Percentiles rank a stretch among this genome's conserved stretches.
Evolutionary conservation across 1,140 invertebrate genomes (phyloP).

Genomic region (Leptinotarsa texana): DNA sequence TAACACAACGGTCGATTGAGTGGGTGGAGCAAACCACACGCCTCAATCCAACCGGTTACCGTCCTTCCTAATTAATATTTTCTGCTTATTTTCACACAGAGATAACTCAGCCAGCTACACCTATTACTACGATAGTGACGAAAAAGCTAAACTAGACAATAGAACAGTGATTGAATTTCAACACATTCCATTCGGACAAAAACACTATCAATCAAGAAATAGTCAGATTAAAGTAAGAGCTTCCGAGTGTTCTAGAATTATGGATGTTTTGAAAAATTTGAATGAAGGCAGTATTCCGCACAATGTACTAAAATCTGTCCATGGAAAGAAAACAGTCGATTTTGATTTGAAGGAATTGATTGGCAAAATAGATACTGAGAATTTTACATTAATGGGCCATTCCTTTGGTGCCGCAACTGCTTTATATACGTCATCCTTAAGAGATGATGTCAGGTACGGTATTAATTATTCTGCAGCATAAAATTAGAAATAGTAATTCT

Average conservation of each 20-base stretch:
- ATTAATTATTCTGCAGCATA: neutral
- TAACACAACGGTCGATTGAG: no score
- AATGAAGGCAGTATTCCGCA: slow-evolving; percentile 60
- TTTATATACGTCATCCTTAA: slow-evolving; percentile 60
- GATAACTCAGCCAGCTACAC: slow-evolving; percentile 63
- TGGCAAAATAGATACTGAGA: slow-evolving; percentile 61
- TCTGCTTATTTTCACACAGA: slow-evolving; percentile 50
- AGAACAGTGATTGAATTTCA: slow-evolving; percentile 49
- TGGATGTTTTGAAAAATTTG: slow-evolving; percentile 62
- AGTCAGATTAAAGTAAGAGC: slow-evolving; percentile 53
- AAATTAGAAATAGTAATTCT: neutral
- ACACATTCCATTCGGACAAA: slow-evolving; percentile 48
- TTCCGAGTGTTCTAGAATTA: slow-evolving; percentile 60
- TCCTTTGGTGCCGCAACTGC: slow-evolving; percentile 71
- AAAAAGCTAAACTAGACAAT: slow-evolving; percentile 49
- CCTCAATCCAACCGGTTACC: no score
- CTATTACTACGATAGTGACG: slow-evolving; percentile 57
- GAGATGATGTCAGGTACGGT: slow-evolving; percentile 61
- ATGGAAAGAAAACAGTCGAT: slow-evolving; percentile 26
- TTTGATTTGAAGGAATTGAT: slow-evolving; percentile 54
- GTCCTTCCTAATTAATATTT: no score
- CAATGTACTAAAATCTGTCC: slow-evolving; percentile 59
- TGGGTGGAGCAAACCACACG: no score
- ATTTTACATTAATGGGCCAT: slow-evolving; percentile 65
- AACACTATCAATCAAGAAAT: slow-evolving; percentile 53